A percentile compares a stretch with the other conserved stretches of the same genome.
Evolutionary conservation across 1,140 invertebrate genomes (phyloP).

Genomic region (Lordiphosa clarofinis): DNA sequence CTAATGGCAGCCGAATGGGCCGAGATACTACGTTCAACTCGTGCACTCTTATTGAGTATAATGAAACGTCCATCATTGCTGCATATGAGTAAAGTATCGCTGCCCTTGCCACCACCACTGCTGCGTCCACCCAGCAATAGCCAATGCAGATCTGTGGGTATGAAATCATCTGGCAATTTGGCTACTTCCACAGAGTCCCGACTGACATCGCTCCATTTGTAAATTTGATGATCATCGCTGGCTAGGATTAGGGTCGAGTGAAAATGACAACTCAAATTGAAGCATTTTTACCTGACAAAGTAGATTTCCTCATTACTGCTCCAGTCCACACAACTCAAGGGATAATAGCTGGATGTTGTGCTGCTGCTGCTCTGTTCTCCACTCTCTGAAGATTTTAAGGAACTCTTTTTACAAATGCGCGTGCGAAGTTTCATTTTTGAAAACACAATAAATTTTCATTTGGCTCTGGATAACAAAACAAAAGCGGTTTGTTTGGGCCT

Average conservation of each 20-base stretch:
- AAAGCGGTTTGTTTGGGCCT: not conserved
- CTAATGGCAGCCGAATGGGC: conserved; percentile 96
- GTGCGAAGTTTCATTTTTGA: conserved; percentile 66
- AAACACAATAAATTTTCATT: conserved; percentile 21
- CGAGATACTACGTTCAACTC: conserved; percentile 94
- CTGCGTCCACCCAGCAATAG: conserved; percentile 82
- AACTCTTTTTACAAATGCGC: conserved; percentile 60
- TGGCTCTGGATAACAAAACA: not conserved
- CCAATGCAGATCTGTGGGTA: conserved; percentile 93
- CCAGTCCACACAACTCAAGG: conserved; percentile 94
- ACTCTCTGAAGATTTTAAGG: conserved; percentile 32
- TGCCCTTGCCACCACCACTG: conserved; percentile 83
- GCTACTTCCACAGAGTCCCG: conserved; percentile 88
- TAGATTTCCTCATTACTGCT: conserved; percentile 94
- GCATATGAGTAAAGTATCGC: conserved; percentile 92
- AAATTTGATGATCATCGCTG: conserved; percentile 94
- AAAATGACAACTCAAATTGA: not conserved
- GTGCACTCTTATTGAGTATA: conserved; percentile 91
- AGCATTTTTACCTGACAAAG: conserved; percentile 86
- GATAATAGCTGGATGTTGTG: conserved; percentile 82
- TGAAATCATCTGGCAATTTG: conserved; percentile 90
- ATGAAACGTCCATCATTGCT: conserved; percentile 91
- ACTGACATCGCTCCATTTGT: conserved; percentile 92
- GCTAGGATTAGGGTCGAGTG: conserved; percentile 23
- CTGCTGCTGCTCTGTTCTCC: conserved; percentile 82